phyloP scores from a whole-genome alignment of 1,140 invertebrate species.

The Coelopa frigida region DNA sequence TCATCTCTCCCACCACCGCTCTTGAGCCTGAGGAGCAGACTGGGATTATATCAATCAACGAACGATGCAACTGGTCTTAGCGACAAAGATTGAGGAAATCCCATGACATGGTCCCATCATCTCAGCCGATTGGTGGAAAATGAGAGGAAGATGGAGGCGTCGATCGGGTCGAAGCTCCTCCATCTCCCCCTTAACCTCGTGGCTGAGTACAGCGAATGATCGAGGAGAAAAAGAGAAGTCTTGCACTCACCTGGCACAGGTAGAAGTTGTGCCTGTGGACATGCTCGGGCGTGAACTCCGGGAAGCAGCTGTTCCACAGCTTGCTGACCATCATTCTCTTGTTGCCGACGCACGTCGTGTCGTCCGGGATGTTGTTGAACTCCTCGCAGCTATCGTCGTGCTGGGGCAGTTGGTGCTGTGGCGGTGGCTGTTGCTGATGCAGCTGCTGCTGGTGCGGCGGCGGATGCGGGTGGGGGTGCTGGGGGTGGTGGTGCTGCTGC shows the following conservation, averaged over 20 bases:
- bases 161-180: no score
- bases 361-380: slow-evolving; percentile 35
- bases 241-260: slow-evolving; percentile 33
- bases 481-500: slow-evolving; percentile 21
- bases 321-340: slow-evolving; percentile 45
- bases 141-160: no score
- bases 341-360: slow-evolving; percentile 33
- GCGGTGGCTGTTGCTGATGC: slow-evolving; percentile 2
- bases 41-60: no score
- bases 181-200: no score
- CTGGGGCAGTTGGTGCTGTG: slow-evolving; percentile 15
- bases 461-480: slow-evolving; percentile 13
- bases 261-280: slow-evolving; percentile 44
- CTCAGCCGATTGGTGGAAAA: no score
- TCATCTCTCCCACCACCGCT: background rate
- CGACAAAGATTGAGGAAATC: no score
- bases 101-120: no score
- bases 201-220: background rate
- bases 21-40: no score
- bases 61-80: no score
- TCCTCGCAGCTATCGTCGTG: slow-evolving; percentile 40
- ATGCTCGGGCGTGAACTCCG: slow-evolving; percentile 42
- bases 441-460: slow-evolving; percentile 11
- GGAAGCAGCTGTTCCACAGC: slow-evolving; percentile 44
- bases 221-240: no score